Evolutionary conservation across 2,113 vertebrate species (phyloP).

Genomic region (Todiramphus saurophagus): DNA sequence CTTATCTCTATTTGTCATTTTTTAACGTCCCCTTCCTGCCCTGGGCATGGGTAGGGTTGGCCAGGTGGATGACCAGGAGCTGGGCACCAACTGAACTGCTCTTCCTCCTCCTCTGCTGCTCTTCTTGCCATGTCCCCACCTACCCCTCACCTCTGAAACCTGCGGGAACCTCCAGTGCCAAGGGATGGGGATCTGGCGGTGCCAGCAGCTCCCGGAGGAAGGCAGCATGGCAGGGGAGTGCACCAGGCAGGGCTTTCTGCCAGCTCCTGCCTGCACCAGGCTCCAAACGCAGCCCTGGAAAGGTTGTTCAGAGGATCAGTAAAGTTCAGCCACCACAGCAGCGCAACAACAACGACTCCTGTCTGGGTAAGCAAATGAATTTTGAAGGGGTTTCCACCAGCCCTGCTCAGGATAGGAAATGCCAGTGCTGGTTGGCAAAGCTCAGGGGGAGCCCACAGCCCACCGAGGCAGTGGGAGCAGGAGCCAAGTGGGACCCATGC

Average conservation of each 20-base stretch:
- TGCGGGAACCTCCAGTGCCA: not conserved
- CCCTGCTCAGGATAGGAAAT: not conserved
- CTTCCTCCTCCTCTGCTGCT: not conserved
- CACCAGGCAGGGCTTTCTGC: not conserved
- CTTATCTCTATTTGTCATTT: not conserved
- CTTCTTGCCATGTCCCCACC: not conserved
- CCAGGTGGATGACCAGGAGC: fast-evolving
- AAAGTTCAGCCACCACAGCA: not conserved
- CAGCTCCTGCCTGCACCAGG: not conserved
- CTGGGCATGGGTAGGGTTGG: fast-evolving
- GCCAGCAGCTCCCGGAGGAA: not conserved
- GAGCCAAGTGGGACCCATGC: not conserved
- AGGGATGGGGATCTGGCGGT: fast-evolving
- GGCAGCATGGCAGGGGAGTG: fast-evolving
- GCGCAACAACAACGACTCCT: fast-evolving
- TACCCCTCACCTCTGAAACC: not conserved
- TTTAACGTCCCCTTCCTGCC: not conserved
- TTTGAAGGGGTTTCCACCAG: not conserved
- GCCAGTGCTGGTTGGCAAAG: not conserved
- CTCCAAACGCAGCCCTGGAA: not conserved
- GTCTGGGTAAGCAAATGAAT: not conserved
- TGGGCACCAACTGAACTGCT: not conserved
- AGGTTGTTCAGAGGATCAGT: not conserved
- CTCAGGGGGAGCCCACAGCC: no score
- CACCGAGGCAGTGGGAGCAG: not conserved